Percentiles rank a stretch among this genome's conserved stretches.
phyloP scores from a whole-genome alignment of 2,113 vertebrate species.

The Thunnus maccoyii region DNA sequence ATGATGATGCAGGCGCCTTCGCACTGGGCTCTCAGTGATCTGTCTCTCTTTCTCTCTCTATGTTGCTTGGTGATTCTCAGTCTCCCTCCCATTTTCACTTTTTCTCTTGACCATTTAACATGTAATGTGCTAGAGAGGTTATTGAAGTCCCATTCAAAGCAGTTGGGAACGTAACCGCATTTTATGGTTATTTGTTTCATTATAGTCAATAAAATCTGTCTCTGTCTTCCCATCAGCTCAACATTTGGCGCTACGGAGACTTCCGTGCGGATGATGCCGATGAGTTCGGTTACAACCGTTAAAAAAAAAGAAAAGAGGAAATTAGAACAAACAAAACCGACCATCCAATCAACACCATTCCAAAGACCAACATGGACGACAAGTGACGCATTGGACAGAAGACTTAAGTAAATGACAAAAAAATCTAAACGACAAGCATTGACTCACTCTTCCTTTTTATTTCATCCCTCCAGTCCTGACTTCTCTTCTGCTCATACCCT shows the following conservation, averaged over 20 bases:
- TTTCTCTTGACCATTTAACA: constrained; percentile 45
- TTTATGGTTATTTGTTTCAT: constrained; percentile 42
- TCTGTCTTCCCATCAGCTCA: constrained; percentile 84
- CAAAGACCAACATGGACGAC: constrained; percentile 76
- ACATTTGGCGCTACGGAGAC: constrained; percentile 96
- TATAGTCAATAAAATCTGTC: constrained; percentile 21
- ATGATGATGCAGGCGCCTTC: constrained; percentile 32
- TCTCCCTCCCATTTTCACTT: not conserved
- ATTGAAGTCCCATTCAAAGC: constrained; percentile 27
- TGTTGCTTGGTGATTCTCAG: not conserved
- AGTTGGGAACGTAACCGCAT: not conserved
- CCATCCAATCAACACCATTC: constrained; percentile 77
- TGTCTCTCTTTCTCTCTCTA: not conserved
- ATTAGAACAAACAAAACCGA: constrained; percentile 11
- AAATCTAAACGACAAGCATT: constrained; percentile 76
- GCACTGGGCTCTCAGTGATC: constrained; percentile 13
- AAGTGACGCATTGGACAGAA: constrained; percentile 61
- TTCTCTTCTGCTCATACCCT: constrained; percentile 30
- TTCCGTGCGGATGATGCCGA: constrained; percentile 92
- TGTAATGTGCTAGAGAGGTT: constrained; percentile 37
- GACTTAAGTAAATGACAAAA: constrained; percentile 34
- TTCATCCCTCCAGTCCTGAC: constrained; percentile 62
- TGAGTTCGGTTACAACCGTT: constrained; percentile 92
- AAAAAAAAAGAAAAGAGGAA: constrained; percentile 47
- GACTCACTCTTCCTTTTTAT: constrained; percentile 68